phyloP scores from a whole-genome alignment of 2,113 vertebrate genomes.

The Microcebus tavaratra region DNA sequence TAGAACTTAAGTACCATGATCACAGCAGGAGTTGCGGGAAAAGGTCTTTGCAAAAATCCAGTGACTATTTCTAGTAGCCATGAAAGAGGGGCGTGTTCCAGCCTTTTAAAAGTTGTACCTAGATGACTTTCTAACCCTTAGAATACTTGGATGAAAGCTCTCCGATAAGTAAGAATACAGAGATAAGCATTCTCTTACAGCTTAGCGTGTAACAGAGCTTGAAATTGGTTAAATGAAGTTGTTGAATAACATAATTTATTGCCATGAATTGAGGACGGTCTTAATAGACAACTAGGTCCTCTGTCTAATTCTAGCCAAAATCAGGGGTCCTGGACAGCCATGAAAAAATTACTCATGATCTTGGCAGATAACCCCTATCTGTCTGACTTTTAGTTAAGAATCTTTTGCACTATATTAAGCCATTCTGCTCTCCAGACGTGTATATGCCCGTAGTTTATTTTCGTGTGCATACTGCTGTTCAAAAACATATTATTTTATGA shows the following conservation, averaged over 20 bases:
- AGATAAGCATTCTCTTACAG: background rate
- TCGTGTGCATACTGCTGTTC: background rate
- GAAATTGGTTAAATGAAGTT: background rate
- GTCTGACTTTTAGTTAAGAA: background rate
- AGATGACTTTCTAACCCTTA: background rate
- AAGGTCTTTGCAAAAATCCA: background rate
- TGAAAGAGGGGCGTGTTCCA: background rate
- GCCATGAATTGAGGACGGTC: background rate
- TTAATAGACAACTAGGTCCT: background rate
- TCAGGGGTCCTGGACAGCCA: background rate
- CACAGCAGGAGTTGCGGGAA: background rate
- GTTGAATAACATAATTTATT: background rate
- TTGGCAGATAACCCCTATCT: background rate
- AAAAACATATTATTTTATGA: constrained; percentile 18
- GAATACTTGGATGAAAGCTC: background rate
- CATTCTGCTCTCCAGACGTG: background rate
- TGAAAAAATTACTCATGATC: background rate
- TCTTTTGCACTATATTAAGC: background rate
- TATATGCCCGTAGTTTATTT: background rate
- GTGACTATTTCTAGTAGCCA: background rate
- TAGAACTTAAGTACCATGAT: background rate
- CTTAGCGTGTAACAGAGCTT: background rate
- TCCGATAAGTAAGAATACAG: background rate
- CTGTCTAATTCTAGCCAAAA: background rate
- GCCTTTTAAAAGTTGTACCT: background rate